Base-by-base conservation (phyloP, 2,888 invertebrate species). In the Chloroclystis v-ata region DNA sequence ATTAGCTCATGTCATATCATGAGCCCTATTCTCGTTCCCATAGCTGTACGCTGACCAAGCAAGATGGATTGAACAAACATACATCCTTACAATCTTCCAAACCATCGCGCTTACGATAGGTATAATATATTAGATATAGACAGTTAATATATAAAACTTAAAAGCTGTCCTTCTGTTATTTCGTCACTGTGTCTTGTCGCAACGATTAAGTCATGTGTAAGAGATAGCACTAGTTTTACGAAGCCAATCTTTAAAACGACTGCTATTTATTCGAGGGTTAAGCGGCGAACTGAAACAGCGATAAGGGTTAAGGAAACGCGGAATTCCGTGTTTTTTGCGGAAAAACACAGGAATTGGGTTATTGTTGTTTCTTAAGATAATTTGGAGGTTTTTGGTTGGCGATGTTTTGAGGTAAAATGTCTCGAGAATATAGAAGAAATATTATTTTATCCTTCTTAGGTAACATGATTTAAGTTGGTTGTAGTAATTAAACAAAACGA, bases 131-230 rank as follows among this genome's bases (percentile, higher is more conserved):
- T n/a, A n/a, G n/a, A n/a, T n/a, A n/a, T n/a, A n/a, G n/a, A n/a
- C n/a, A n/a, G n/a, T n/a, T n/a, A n/a, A n/a, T n/a, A n/a, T n/a
- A n/a, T n/a, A n/a, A n/a, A n/a, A n/a, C n/a, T n/a, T n/a, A n/a
- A 1, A 28, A 13, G 33, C 39, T 33, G 37, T 5, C 10, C n/a
- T 50, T 43, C 53, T 56, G 56, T 32, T 9, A 16, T 4, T 6
- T 11, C 2, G 8, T 39, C 10, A 6, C n/a, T 47, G 56, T 51
- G 44, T 4, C 37, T 37, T 24, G 44, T 52, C 51, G 51, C 52
- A 39, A 8, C 50, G 52, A 55, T 57, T 55, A 57, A 45, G 52
- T 55, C 57, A 55, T 57, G 55, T 54, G 57, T 51, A 51, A 55
- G 55, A 57, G 57, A 57, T 53, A 57, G 44, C 39, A 46, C 37